Evolutionary conservation across 2,888 invertebrate genomes (phyloP), one percentile per base, ranked within the genome.

Genomic region (Dusona sp.): DNA sequence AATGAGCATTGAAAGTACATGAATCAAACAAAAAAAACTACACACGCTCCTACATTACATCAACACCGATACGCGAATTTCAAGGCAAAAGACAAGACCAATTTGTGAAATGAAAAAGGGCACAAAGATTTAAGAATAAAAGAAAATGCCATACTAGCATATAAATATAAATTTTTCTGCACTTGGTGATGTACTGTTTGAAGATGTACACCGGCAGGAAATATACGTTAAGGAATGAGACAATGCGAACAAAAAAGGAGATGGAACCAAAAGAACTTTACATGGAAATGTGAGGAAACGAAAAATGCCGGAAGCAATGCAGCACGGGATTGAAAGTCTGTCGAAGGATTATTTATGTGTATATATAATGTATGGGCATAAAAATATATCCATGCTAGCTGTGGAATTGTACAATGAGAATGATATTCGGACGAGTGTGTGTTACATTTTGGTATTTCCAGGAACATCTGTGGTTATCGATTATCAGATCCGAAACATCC

Each of bases 231-330:
- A 77, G 29, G 48, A 45, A 25, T 29, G 80, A 80, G 75, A 74
- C 70, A 80, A 72, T 25, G 57, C 8, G 74, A 65, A 4, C 16
- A 38, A 45, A 57, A 73, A 68, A 45, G 48, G 13, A 11, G 48
- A 64, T 42, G 16, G 48, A 72, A 78, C 45, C 4, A 6, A 29
- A 29, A 61, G 13, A 61, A 67, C 67, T 38, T 65, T 48, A 19
- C 38, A 22, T 54, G 65, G 36, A 81, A 78, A 85, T 74, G 78
- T 78, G 73, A 68, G 42, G 67, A 85, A 78, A 73, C 67, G 78
- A 65, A 78, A 81, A 85, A 85, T 72, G 84, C 80, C 73, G 84
- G 81, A 78, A 85, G 80, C 78, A 81, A 85, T 81, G 84, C 77
- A 72, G 51, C 45, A 51, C 29, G 65, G 81, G 81, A 85, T 85